Percentiles rank a stretch among this genome's conserved stretches.
Evolutionary conservation across 2,888 invertebrate genomes (phyloP).

Genomic region (Aphidoletes aphidimyza): DNA sequence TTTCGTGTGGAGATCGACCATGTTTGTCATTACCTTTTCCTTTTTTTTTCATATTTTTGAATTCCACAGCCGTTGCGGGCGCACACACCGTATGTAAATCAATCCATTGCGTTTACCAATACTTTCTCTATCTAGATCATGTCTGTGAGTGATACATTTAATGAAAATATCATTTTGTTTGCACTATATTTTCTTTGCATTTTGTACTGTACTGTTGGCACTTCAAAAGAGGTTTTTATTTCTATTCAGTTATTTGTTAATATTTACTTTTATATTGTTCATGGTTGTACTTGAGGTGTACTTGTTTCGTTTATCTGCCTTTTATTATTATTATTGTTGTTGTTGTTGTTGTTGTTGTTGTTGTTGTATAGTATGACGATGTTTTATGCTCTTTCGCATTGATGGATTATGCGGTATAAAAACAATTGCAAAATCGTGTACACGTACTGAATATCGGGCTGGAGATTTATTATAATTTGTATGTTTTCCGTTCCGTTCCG

Average conservation of each 20-base stretch:
- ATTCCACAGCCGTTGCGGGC: too few species aligned
- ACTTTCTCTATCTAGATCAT: constrained; percentile 50
- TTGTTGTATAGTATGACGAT: background rate
- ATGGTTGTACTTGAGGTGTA: background rate
- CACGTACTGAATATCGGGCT: constrained; percentile 6
- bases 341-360: background rate
- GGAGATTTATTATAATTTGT: constrained; percentile 39
- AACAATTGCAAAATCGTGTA: constrained; percentile 34
- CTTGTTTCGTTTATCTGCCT: background rate
- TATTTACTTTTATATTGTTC: background rate
- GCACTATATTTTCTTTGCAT: constrained; percentile 3
- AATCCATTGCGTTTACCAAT: constrained; percentile 19
- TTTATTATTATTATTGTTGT: background rate
- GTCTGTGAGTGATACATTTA: constrained; percentile 30
- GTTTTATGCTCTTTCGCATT: constrained; percentile 11
- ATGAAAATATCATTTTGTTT: constrained; percentile 10
- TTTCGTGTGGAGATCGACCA: too few species aligned
- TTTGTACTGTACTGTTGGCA: background rate
- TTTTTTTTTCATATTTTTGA: background rate
- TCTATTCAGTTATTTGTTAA: background rate
- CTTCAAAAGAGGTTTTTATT: background rate
- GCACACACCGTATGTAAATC: too few species aligned
- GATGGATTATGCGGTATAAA: constrained; percentile 45
- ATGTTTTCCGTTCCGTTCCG: constrained; percentile 5
- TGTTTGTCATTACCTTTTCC: background rate